Evolutionary conservation across 1,140 invertebrate genomes (phyloP), one percentile per base, ranked within the genome.

Genomic region (Chymomyza costata): DNA sequence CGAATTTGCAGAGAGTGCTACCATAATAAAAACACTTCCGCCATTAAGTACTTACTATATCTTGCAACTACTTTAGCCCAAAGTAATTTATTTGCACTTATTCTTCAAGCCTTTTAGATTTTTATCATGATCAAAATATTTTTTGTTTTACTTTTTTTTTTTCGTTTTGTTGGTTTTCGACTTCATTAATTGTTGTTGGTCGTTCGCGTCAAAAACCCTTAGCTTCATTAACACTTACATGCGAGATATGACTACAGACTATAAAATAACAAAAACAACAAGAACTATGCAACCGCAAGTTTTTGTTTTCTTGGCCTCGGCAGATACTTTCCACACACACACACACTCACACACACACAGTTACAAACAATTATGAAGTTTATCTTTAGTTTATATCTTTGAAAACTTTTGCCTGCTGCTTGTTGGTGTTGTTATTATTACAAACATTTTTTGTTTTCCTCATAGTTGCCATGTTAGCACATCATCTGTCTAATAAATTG

Each of bases 141-240:
- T 70, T 78, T 76, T 66, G 73, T 59, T 80, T 28, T 44, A 16
- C 8, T 15, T 28, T 46, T 31, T 46, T 45, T 46, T 10, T 32
- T 17, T 46, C n/a, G 28, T 34, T 10, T 16, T 45, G 7, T 32
- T 46, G n/a, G n/a, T n/a, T n/a, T n/a, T 28, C 25, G 70, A 58
- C 54, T 51, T 63, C 59, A 56, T 53, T 61, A 59, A 49, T 66
- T 50, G 68, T 39, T 52, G 68, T 57, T 43, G 54, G 57, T 68
- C 49, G 41, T 71, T 65, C 55, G 64, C 73, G 67, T 73, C 67
- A 73, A 80, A 80, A 80, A 80, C 73, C 81, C 73, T 80, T 80
- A 80, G 65, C 73, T 80, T 80, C 73, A 80, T 80, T 80, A 80
- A 80, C 73, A 80, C 73, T 80, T 80, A 80, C 73, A 80, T 73